Base-by-base conservation (phyloP, 2,113 vertebrate species). In the Narcine bancroftii region DNA sequence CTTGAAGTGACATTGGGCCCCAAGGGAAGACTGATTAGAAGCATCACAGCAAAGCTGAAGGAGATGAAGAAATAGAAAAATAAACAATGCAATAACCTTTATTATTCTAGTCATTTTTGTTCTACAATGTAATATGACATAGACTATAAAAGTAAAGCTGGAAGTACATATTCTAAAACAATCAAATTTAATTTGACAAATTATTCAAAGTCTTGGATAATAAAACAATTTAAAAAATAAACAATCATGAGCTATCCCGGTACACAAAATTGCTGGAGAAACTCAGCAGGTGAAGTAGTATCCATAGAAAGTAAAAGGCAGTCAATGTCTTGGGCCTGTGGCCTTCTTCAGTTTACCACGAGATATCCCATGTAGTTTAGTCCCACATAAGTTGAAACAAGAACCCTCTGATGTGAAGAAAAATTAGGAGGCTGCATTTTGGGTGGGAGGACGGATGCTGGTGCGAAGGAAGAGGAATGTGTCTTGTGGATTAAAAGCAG, bases 141-240 rank as follows among this genome's bases (percentile, higher is more conserved):
- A 47, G 76, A 79, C 42, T 26, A 79, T 50, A 47, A 47, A 79
- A 15, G 17, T 1, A 39, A 75, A 39, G 15, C 21, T 69, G 0
- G 19, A 69, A 69, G 66, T 0, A 39, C 72, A 39, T 9, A 75
- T 75, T 15, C 39, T 9, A 75, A 75, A 75, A 75, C n/a, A 75
- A 39, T 75, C 72, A 79, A 79, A 79, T 21, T 79, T 79, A 50
- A 79, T 79, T 50, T 79, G 76, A 29, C 29, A 17, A 79, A 79
- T 79, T 79, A 39, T 79, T 79, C 76, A 50, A 79, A 79, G 24
- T 24, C 3, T 2, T 79, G 3, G 21, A 79, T 79, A 47, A 7
- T 29, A 79, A 79, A 50, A 24, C 9, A 79, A 45, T n/a, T n/a
- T n/a, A n/a, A n/a, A n/a, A n/a, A n/a, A n/a, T n/a, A n/a, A n/a